Evolutionary conservation across 2,797 vertebrate species (phyloP).

Genomic region (Lepidocolaptes lacrymiger): DNA sequence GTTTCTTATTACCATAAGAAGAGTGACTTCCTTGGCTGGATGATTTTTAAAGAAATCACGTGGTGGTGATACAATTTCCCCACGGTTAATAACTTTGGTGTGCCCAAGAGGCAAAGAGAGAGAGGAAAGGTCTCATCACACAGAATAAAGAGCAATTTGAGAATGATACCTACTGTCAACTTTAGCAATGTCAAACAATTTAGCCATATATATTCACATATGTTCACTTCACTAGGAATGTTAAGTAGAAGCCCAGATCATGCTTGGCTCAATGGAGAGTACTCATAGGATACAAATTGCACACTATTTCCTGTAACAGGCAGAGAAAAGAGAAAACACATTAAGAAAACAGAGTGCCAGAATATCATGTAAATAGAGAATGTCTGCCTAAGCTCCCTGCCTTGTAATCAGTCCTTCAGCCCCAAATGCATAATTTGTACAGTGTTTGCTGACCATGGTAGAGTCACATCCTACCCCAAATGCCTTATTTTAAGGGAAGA

Average conservation of each 20-base stretch:
- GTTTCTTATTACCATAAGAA: background rate
- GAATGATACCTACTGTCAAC: background rate
- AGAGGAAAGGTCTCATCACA: background rate
- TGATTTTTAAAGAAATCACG: constrained; percentile 34
- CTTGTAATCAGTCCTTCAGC: background rate
- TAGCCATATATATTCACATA: background rate
- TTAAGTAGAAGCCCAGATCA: background rate
- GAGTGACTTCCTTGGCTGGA: background rate
- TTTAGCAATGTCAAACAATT: background rate
- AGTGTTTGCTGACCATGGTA: background rate
- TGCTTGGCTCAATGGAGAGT: background rate
- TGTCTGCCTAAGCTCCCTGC: background rate
- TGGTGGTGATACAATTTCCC: background rate
- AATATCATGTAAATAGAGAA: background rate
- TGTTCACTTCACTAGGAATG: background rate
- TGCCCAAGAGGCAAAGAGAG: background rate
- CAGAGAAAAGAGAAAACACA: background rate
- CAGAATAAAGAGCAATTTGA: background rate
- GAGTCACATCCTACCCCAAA: background rate
- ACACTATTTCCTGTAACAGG: background rate
- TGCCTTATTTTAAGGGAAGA: background rate
- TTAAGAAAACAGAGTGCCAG: background rate
- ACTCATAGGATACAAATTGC: background rate
- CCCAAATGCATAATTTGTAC: background rate
- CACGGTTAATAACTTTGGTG: background rate